Percentiles rank a stretch among this genome's conserved stretches.
These are phyloP conservation scores for Aphelocoma californica DNA, from an alignment of 2,797 vertebrate species.

Conservation along the genomic window DNA sequence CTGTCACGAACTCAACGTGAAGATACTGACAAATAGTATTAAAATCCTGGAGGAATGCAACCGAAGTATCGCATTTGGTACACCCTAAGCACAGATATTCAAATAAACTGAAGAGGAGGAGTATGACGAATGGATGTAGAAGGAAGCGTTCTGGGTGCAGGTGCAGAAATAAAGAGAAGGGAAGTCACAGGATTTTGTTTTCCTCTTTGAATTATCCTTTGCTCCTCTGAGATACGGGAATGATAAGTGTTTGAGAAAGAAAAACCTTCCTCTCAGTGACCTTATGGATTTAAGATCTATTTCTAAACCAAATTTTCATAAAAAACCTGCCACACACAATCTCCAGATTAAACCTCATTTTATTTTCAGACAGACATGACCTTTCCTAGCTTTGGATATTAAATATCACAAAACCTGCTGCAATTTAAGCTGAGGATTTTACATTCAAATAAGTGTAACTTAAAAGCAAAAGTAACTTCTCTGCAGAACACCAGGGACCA, in stretches of 20 bases:
- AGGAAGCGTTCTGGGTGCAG: not conserved
- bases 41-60: not conserved
- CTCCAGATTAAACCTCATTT: conserved; percentile 63
- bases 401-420: conserved; percentile 69
- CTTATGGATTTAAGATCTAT: conserved; percentile 65
- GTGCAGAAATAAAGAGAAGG: not conserved
- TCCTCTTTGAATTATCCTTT: conserved; percentile 5
- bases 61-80: not conserved
- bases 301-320: conserved; percentile 58
- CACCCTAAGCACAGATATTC: not conserved
- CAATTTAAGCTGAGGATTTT: conserved; percentile 65
- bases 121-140: fast-evolving
- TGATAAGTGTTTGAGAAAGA: conserved; percentile 37
- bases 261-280: conserved; percentile 42
- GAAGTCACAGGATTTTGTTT: not conserved
- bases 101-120: not conserved
- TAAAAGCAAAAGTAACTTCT: not conserved
- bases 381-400: conserved; percentile 71
- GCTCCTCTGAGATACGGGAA: not conserved
- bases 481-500: not conserved
- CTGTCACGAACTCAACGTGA: fast-evolving
- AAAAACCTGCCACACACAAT: conserved; percentile 39
- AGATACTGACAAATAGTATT: not conserved
- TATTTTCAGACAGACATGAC: conserved; percentile 66
- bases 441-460: conserved; percentile 54